Conservation (phyloP, 2,888 invertebrate genomes). For the Drosophila villosipedis region DNA sequence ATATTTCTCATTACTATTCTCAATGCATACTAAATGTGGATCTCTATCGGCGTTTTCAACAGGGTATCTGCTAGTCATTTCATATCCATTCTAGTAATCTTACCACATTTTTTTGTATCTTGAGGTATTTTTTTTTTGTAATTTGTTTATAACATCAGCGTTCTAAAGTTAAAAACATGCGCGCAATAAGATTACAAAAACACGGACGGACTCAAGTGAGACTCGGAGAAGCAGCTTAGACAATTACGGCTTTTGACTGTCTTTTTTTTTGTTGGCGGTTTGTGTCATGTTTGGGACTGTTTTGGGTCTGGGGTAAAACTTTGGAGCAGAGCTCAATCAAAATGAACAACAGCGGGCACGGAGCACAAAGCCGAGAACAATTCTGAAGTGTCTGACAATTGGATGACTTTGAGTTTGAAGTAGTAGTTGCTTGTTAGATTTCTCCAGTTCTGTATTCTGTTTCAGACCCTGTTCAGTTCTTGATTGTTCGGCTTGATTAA, state of each 20-base stretch:
- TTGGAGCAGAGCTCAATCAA: slow-evolving; percentile 67
- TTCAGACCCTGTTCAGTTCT: slow-evolving; percentile 17
- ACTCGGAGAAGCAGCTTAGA: slow-evolving; percentile 56
- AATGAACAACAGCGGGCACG: slow-evolving; percentile 35
- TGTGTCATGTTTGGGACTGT: slow-evolving; percentile 31
- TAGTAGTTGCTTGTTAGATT: slow-evolving; percentile 23
- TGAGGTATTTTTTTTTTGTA: slow-evolving; percentile 25
- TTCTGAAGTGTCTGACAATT: slow-evolving; percentile 65
- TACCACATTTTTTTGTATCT: slow-evolving; percentile 32
- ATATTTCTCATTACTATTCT: neutral
- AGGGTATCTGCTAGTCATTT: slow-evolving; percentile 8
- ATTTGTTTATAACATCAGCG: slow-evolving; percentile 78
- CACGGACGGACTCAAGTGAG: slow-evolving; percentile 22
- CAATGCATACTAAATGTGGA: neutral
- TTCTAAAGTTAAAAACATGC: slow-evolving; percentile 76
- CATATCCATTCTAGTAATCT: neutral
- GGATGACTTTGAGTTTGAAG: slow-evolving; percentile 71
- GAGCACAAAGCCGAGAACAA: slow-evolving; percentile 21
- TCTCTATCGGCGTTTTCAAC: neutral
- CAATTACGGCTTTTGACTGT: slow-evolving; percentile 20
- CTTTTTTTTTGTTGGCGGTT: slow-evolving; percentile 22
- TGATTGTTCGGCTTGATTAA: slow-evolving; percentile 64
- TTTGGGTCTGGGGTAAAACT: slow-evolving; percentile 37
- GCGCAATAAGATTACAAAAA: slow-evolving; percentile 70
- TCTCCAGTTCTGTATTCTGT: slow-evolving; percentile 16